A percentile compares a stretch with the other conserved stretches of the same genome.
phyloP scores from a whole-genome alignment of 1,140 invertebrate species.

The Ostrea denselamellosa region DNA sequence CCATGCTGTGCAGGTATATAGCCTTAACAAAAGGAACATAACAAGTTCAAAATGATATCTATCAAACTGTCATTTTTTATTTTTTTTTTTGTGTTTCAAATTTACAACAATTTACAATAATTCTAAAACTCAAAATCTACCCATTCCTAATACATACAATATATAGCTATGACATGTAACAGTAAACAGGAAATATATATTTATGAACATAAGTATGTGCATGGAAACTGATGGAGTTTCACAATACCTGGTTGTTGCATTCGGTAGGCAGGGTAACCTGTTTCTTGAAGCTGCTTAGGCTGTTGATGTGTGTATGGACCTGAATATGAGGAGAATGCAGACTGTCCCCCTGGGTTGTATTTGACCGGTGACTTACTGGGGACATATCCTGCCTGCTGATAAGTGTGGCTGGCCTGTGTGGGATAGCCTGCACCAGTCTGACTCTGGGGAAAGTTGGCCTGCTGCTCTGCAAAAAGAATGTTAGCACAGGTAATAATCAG shows the following conservation, averaged over 20 bases:
- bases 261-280: conserved; percentile 68
- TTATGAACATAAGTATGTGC: too few species aligned
- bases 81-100: too few species aligned
- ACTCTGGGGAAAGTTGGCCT: conserved; percentile 51
- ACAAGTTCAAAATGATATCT: not conserved
- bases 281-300: conserved; percentile 57
- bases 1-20: conserved; percentile 62
- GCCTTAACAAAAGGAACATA: conserved; percentile 34
- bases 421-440: conserved; percentile 47
- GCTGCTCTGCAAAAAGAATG: conserved; percentile 48
- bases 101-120: too few species aligned
- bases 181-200: too few species aligned
- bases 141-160: too few species aligned
- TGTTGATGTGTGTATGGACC: conserved; percentile 72
- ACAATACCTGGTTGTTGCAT: conserved; percentile 67
- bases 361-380: conserved; percentile 70
- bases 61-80: too few species aligned
- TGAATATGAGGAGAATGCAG: conserved; percentile 74
- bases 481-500: not conserved
- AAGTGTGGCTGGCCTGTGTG: conserved; percentile 58
- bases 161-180: too few species aligned
- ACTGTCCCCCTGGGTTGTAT: conserved; percentile 67
- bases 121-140: too few species aligned
- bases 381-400: conserved; percentile 63
- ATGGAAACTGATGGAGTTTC: too few species aligned